A percentile compares a stretch with the other conserved stretches of the same genome.
Evolutionary conservation across 2,888 invertebrate species (phyloP).

Genomic region (Lysandra bellargus): DNA sequence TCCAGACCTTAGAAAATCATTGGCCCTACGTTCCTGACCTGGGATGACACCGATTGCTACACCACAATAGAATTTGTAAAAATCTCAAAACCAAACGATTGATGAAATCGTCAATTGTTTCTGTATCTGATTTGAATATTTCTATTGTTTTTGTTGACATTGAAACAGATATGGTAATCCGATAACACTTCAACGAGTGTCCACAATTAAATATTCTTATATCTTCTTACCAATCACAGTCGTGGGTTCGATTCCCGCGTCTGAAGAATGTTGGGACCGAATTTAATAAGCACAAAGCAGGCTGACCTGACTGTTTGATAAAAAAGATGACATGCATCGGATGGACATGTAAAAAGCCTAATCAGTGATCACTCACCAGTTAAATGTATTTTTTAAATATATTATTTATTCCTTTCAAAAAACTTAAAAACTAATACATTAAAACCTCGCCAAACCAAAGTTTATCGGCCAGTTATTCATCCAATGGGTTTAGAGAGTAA

Average conservation of each 20-base stretch:
- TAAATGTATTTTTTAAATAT: no score
- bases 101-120: conserved; percentile 8
- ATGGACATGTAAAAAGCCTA: no score
- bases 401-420: no score
- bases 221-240: neutral
- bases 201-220: neutral
- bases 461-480: no score
- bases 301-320: no score
- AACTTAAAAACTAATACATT: no score
- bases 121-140: conserved; percentile 10
- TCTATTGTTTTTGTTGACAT: conserved; percentile 14
- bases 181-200: neutral
- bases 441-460: no score
- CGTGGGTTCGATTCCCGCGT: no score
- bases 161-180: conserved; percentile 1
- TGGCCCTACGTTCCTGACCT: neutral
- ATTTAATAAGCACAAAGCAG: no score
- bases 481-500: no score
- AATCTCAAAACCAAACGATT: conserved; percentile 19
- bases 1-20: neutral
- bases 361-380: no score
- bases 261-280: neutral
- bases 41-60: neutral
- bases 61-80: conserved; percentile 3
- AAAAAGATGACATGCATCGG: no score